A percentile compares a stretch with the other conserved stretches of the same genome.
Conservation (phyloP, 2,888 invertebrate species). For the Lycocerus yunnanus region DNA sequence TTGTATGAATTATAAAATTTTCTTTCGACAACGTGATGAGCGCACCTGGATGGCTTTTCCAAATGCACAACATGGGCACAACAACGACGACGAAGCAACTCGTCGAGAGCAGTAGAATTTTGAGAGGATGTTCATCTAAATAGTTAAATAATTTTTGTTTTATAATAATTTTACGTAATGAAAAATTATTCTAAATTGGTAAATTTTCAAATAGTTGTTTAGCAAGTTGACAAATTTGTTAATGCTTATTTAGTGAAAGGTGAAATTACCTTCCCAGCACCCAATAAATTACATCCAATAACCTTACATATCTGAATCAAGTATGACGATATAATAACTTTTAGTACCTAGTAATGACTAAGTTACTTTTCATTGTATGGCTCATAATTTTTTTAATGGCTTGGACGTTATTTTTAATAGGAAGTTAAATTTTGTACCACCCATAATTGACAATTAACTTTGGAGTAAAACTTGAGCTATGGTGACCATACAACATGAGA, state of each 20-base stretch:
- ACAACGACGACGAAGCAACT: too few relatives aligned
- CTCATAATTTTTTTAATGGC: background rate
- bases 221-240: background rate
- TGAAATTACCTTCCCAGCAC: background rate
- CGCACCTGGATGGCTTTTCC: too few relatives aligned
- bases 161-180: background rate
- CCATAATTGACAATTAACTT: background rate
- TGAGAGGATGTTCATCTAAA: background rate
- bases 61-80: too few relatives aligned
- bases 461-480: background rate
- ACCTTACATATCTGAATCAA: background rate
- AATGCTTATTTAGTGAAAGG: background rate
- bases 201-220: background rate
- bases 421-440: background rate
- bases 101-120: background rate
- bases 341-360: background rate
- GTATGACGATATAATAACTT: background rate
- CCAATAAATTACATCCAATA: background rate
- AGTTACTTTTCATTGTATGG: background rate
- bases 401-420: background rate
- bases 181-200: background rate
- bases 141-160: background rate
- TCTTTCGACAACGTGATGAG: too few relatives aligned
- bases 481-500: slow-evolving; percentile 1
- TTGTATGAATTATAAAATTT: too few relatives aligned